Base-by-base conservation (phyloP, 2,797 vertebrate genomes). In the Sebastes elongatus region DNA sequence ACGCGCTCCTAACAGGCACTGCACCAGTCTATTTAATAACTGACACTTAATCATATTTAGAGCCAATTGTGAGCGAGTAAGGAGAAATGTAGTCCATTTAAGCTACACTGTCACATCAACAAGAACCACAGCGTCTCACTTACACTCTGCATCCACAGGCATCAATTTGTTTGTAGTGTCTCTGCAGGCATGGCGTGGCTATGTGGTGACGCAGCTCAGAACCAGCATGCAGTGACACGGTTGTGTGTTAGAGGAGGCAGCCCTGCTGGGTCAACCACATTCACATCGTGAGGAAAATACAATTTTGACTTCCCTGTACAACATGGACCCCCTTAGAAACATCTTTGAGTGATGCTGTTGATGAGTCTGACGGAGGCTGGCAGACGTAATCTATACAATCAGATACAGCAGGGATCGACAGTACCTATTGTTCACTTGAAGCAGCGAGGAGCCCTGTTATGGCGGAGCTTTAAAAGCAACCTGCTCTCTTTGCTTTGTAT, bases 241-340 rank as follows among this genome's bases (percentile, higher is more conserved):
- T 69, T 79, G 49, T 74, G 56, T 78, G 74, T 60, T 76, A 77
- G 72, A 65, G 77, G 72, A 57, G 62, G 56, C 33, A 16, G 66
- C 53, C 86, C 71, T 76, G 78, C 86, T 76, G 87, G 25, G 88
- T 84, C 76, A 83, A 59, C 86, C 72, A 65, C 61, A 57, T 78
- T 81, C 69, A 69, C 46, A 70, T 71, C 49, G 72, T 46, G 75
- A 68, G 65, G 80, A 71, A 88, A 84, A 79, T 61, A 86, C 72
- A 86, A 84, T 84, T 87, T 85, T 68, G 78, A 82, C 83, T 86
- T 87, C 71, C 73, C 67, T 59, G 49, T 53, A 56, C 35, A 18
- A 66, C 61, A 73, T 2, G 2, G 66, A 57, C 46, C 60, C 63
- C 59, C 57, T 61, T n/a, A 35, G 42, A 65, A 81, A 70, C 27